Conservation (phyloP, 92 coral and sea anemone species). For the Meandrina meandrites region DNA sequence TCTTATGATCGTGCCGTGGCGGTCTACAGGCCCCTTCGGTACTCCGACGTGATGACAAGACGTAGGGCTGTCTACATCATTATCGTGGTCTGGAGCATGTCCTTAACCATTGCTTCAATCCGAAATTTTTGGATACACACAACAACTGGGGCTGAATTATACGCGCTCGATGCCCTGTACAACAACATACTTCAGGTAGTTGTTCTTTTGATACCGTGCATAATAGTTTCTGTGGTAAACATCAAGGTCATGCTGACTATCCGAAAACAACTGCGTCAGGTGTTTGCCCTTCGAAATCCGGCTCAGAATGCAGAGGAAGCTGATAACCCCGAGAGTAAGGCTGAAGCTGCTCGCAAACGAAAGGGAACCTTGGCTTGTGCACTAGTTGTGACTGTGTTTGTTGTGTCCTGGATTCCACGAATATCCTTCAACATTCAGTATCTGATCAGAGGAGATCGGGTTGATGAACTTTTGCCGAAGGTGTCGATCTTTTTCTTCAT, state of each 20-base stretch:
- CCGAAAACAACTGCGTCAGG: conserved; percentile 4
- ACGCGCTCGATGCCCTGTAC: background rate
- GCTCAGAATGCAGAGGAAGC: background rate
- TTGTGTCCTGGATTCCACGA: conserved; percentile 70
- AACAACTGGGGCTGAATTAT: conserved; percentile 16
- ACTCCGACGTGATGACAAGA: conserved; percentile 47
- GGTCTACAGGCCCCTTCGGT: conserved; percentile 46
- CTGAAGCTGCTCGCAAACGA: conserved; percentile 18
- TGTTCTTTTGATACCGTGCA: conserved; percentile 1
- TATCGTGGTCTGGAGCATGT: conserved; percentile 32
- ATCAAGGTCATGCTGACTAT: conserved; percentile 24
- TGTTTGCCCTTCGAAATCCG: background rate
- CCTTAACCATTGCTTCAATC: conserved; percentile 39
- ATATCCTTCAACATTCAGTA: conserved; percentile 40
- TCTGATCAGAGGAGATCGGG: conserved; percentile 30
- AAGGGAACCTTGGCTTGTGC: conserved; percentile 67
- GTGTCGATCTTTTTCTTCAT: conserved; percentile 58
- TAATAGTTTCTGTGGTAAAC: conserved; percentile 13
- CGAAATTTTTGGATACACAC: conserved; percentile 58
- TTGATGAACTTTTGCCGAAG: conserved; percentile 33
- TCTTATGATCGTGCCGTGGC: conserved; percentile 64
- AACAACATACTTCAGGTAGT: conserved; percentile 8
- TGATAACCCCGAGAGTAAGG: background rate
- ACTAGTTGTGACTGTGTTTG: conserved; percentile 54
- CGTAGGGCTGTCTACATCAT: conserved; percentile 31